Evolutionary conservation across 2,888 invertebrate genomes (phyloP).

Genomic region (Athripsodes cinereus): DNA sequence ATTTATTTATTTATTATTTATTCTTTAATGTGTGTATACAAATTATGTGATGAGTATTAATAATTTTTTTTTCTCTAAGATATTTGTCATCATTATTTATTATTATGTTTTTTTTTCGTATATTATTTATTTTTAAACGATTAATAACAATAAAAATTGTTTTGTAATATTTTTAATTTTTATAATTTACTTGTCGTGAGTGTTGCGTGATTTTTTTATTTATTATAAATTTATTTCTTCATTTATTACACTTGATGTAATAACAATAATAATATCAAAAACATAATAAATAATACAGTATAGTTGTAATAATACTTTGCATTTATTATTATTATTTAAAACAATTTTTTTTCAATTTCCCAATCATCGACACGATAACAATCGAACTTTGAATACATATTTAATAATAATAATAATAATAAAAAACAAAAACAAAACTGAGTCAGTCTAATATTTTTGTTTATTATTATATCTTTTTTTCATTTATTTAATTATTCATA

Average conservation of each 20-base stretch:
- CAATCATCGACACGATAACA: too few relatives aligned
- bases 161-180: neutral
- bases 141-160: neutral
- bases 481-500: neutral
- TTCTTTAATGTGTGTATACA: constrained; percentile 8
- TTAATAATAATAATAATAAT: neutral
- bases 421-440: neutral
- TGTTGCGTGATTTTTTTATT: too few relatives aligned
- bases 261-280: too few relatives aligned
- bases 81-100: neutral
- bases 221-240: too few relatives aligned
- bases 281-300: too few relatives aligned
- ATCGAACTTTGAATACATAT: neutral
- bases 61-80: neutral
- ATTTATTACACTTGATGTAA: too few relatives aligned
- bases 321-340: too few relatives aligned
- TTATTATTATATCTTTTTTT: constrained; percentile 13
- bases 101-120: too few relatives aligned
- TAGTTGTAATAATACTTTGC: too few relatives aligned
- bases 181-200: too few relatives aligned
- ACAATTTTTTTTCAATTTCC: too few relatives aligned
- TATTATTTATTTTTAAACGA: neutral
- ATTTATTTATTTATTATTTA: constrained; percentile 8
- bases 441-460: constrained; percentile 9
- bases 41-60: neutral